Conservation (phyloP, 2,888 invertebrate species). For the Anthophora plumipes region DNA sequence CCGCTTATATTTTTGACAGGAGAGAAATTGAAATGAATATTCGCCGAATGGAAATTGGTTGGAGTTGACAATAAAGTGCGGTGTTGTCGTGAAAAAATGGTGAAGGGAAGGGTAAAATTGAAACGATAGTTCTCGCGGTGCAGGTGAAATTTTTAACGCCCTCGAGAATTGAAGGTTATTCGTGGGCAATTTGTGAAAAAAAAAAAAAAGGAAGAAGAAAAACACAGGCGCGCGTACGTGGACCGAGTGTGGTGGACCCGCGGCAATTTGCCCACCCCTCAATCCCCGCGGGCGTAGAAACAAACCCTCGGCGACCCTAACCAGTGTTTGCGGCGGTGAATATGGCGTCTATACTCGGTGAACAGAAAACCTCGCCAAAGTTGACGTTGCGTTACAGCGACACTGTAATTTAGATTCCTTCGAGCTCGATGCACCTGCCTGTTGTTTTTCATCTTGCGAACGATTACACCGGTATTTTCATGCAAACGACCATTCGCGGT, state of each 20-base stretch:
- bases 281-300: slow-evolving; percentile 36
- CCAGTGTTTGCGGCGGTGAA: slow-evolving; percentile 55
- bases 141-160: slow-evolving; percentile 54
- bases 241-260: slow-evolving; percentile 49
- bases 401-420: slow-evolving; percentile 51
- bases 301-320: slow-evolving; percentile 67
- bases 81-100: slow-evolving; percentile 37
- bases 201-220: slow-evolving; percentile 58
- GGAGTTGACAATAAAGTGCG: slow-evolving; percentile 42
- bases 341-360: slow-evolving; percentile 47
- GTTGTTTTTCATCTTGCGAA: not conserved
- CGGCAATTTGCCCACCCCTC: slow-evolving; percentile 39
- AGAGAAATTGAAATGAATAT: slow-evolving; percentile 6
- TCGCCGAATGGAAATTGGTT: slow-evolving; percentile 26
- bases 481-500: not conserved
- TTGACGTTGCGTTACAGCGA: slow-evolving; percentile 13
- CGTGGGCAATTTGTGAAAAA: slow-evolving; percentile 62
- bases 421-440: not conserved
- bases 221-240: slow-evolving; percentile 38
- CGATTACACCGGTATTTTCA: not conserved
- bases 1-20: slow-evolving; percentile 1
- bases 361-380: slow-evolving; percentile 31
- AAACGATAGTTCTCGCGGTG: slow-evolving; percentile 40
- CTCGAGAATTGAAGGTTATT: slow-evolving; percentile 64
- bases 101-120: slow-evolving; percentile 28